Percentiles rank a stretch among this genome's conserved stretches.
phyloP scores from a whole-genome alignment of 2,888 invertebrate genomes.

The Epinotia demarniana region DNA sequence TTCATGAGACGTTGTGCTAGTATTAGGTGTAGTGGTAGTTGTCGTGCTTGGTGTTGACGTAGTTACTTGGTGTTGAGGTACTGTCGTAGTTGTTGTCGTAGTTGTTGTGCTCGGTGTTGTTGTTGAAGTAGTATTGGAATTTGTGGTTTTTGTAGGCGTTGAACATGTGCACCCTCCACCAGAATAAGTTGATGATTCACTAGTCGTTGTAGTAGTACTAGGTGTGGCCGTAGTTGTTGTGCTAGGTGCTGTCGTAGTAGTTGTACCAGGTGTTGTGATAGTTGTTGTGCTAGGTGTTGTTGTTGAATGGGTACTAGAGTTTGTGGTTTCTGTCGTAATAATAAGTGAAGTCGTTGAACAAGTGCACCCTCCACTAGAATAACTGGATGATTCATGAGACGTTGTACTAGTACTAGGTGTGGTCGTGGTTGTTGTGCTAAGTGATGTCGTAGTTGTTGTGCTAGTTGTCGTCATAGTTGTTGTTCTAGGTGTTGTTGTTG shows the following conservation, averaged over 20 bases:
- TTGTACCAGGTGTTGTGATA: not conserved
- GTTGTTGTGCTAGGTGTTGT: constrained; percentile 13
- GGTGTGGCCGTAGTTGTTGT: not conserved
- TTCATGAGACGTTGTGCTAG: not conserved
- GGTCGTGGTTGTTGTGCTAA: constrained; percentile 6
- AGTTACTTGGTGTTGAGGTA: too few species aligned
- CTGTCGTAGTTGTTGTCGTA: constrained; percentile 10
- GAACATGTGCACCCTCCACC: not conserved
- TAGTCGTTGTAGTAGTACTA: too few species aligned
- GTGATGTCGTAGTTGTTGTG: not conserved
- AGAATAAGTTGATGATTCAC: not conserved
- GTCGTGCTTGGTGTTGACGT: not conserved
- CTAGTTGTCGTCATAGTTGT: not conserved
- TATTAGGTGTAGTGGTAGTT: not conserved
- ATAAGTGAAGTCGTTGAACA: constrained; percentile 13
- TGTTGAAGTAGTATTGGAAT: not conserved
- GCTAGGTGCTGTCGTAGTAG: not conserved
- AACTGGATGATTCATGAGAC: not conserved
- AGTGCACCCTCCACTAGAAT: constrained; percentile 22
- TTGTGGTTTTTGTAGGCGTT: not conserved
- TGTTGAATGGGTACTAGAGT: not conserved
- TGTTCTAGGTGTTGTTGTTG: constrained; percentile 7
- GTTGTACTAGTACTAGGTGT: constrained; percentile 8
- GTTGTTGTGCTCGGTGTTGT: constrained; percentile 9
- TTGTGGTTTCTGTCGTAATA: constrained; percentile 2